These are phyloP conservation scores for Acanthosepion pharaonis DNA, from an alignment of 2,888 invertebrate species.

Conservation along the genomic window DNA sequence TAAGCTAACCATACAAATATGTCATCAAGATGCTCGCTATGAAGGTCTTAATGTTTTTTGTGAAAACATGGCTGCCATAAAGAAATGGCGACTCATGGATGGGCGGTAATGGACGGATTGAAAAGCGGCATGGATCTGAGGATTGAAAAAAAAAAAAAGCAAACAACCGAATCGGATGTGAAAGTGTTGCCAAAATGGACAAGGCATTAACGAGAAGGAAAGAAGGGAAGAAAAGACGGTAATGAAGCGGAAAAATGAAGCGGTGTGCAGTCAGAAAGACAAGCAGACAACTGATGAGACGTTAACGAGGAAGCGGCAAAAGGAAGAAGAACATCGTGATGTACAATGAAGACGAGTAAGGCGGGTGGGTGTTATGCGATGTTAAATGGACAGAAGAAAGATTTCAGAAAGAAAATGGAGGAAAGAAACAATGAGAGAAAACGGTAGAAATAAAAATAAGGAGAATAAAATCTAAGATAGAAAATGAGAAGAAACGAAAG, in stretches of 20 bases:
- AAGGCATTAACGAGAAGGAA: not conserved
- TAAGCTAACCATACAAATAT: not conserved
- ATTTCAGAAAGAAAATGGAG: no score
- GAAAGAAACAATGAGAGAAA: no score
- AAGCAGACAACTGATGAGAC: not conserved
- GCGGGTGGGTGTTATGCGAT: no score
- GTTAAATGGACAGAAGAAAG: no score
- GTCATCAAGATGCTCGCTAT: not conserved
- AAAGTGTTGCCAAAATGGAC: not conserved
- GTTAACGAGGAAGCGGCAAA: no score
- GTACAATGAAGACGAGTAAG: no score
- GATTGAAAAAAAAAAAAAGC: not conserved
- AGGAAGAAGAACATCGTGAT: no score
- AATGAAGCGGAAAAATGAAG: not conserved
- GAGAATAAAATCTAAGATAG: no score
- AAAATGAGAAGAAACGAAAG: no score
- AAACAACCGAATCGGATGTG: not conserved
- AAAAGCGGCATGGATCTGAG: not conserved
- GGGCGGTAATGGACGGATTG: not conserved
- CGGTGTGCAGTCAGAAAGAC: not conserved
- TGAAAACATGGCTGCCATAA: not conserved
- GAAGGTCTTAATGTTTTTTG: not conserved
- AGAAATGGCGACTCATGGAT: not conserved
- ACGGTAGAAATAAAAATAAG: no score
- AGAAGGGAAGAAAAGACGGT: not conserved